These are phyloP conservation scores for Cyrtorhinus lividipennis DNA, from an alignment of 1,140 invertebrate species.

Conservation along the genomic window DNA sequence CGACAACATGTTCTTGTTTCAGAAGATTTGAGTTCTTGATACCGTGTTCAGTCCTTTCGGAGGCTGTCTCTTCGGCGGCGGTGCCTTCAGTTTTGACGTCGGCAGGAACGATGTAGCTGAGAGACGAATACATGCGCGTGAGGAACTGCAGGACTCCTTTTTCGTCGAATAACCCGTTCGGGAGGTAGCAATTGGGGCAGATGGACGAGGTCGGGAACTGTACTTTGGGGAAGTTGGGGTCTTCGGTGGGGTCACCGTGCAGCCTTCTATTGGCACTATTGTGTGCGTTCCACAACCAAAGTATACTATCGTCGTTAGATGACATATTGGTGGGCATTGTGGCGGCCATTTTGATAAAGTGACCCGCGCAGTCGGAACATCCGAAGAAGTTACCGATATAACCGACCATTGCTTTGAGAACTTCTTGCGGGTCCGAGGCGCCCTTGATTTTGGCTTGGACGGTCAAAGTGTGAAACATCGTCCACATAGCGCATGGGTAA, in stretches of 20 bases:
- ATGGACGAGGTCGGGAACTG: slow-evolving; percentile 63
- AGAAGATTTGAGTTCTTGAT: slow-evolving; percentile 23
- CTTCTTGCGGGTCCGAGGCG: slow-evolving; percentile 36
- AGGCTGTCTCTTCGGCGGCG: neutral
- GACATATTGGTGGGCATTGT: slow-evolving; percentile 51
- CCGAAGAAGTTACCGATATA: slow-evolving; percentile 91
- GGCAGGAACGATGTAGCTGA: slow-evolving; percentile 16
- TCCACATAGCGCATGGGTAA: slow-evolving; percentile 95
- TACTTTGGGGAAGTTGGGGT: slow-evolving; percentile 76
- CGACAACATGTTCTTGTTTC: slow-evolving; percentile 21
- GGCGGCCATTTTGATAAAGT: slow-evolving; percentile 69
- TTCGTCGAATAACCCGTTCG: slow-evolving; percentile 47
- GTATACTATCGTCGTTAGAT: slow-evolving; percentile 53
- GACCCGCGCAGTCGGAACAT: slow-evolving; percentile 73
- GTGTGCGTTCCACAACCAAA: slow-evolving; percentile 93
- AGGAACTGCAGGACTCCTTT: slow-evolving; percentile 58
- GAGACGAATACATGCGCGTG: slow-evolving; percentile 50
- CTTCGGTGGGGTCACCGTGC: slow-evolving; percentile 72
- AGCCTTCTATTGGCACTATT: slow-evolving; percentile 85
- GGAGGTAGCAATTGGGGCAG: slow-evolving; percentile 54
- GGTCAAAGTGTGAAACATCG: slow-evolving; percentile 82
- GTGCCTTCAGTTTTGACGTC: slow-evolving; percentile 2
- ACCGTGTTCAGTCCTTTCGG: slow-evolving; percentile 1
- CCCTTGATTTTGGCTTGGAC: slow-evolving; percentile 47
- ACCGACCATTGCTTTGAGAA: slow-evolving; percentile 67